Evolutionary conservation across 2,113 vertebrate genomes (phyloP).

Genomic region (Menura novaehollandiae): DNA sequence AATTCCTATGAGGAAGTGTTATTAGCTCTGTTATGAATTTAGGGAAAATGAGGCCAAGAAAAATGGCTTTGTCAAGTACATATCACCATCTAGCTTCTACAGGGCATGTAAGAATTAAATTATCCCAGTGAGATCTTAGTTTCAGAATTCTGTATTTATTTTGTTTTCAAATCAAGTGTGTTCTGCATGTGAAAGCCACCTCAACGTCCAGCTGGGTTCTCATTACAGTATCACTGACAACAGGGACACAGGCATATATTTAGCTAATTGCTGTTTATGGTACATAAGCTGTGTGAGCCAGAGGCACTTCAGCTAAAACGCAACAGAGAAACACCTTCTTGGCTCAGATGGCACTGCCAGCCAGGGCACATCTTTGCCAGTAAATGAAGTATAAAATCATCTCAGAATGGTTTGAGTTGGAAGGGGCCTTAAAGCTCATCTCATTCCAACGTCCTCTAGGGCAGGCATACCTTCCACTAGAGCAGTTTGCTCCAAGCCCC

Average conservation of each 20-base stretch:
- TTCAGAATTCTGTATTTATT: background rate
- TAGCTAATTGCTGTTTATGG: background rate
- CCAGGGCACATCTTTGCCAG: background rate
- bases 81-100: background rate
- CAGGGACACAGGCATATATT: background rate
- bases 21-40: background rate
- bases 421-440: background rate
- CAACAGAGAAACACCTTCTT: background rate
- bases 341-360: background rate
- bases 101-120: background rate
- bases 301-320: background rate
- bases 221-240: rapidly evolving
- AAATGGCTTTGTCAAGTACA: background rate
- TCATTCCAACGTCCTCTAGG: background rate
- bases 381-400: background rate
- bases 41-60: background rate
- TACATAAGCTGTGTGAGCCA: background rate
- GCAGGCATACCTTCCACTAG: background rate
- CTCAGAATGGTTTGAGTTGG: background rate
- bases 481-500: background rate
- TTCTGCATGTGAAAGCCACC: background rate
- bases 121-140: background rate
- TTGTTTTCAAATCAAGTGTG: background rate
- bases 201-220: background rate
- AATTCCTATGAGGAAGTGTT: background rate